Percentiles rank a stretch among this genome's conserved stretches.
Conservation (phyloP, 1,140 invertebrate species). For the Ooceraea biroi region DNA sequence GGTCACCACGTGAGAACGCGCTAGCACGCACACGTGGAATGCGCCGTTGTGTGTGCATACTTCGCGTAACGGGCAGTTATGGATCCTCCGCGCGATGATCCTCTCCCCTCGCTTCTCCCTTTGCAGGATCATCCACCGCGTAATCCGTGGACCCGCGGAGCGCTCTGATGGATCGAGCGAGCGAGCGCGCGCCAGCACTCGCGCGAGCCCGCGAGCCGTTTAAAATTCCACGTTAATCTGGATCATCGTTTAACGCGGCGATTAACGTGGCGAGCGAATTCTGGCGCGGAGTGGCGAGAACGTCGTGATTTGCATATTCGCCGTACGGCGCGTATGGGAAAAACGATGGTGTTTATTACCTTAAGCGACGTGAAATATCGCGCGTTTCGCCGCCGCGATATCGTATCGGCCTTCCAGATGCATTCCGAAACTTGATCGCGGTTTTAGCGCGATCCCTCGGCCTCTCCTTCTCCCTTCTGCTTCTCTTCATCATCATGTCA, state of each 20-base stretch:
- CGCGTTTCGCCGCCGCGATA: constrained; percentile 9
- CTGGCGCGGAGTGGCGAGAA: constrained; percentile 4
- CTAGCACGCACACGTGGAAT: constrained; percentile 81
- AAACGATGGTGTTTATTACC: constrained; percentile 40
- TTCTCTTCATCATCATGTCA: not conserved
- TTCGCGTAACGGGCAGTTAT: constrained; percentile 77
- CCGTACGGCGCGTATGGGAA: not conserved
- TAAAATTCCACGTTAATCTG: constrained; percentile 53
- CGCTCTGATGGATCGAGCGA: constrained; percentile 26
- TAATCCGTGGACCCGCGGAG: constrained; percentile 21
- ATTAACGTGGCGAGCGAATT: not conserved
- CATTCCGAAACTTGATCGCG: constrained; percentile 23
- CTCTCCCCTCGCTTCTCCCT: constrained; percentile 17
- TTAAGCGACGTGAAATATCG: constrained; percentile 41
- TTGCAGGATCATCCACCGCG: constrained; percentile 20
- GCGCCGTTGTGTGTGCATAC: constrained; percentile 79
- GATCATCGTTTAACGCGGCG: constrained; percentile 26
- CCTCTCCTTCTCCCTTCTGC: constrained; percentile 39
- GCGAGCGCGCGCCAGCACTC: not conserved
- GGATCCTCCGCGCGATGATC: constrained; percentile 77
- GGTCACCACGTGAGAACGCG: constrained; percentile 81
- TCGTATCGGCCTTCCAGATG: not conserved
- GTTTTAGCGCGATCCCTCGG: constrained; percentile 42
- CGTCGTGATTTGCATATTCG: constrained; percentile 20
- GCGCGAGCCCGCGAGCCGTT: not conserved